Percentiles rank a stretch among this genome's conserved stretches.
Conservation (phyloP, 1,140 invertebrate genomes). For the Papilio polyxenes region DNA sequence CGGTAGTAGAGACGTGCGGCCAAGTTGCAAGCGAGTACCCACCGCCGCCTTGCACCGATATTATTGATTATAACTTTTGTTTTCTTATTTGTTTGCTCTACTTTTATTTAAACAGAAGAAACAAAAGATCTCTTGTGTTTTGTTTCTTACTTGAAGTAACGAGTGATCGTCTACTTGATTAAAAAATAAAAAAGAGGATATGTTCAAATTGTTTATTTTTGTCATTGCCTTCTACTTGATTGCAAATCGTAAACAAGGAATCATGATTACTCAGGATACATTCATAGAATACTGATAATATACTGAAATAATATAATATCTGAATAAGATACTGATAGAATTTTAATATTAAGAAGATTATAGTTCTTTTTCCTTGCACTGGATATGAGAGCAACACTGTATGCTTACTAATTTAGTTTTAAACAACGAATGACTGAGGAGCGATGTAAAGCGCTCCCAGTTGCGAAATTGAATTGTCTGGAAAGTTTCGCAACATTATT, state of each 20-base stretch:
- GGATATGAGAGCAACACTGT: not conserved
- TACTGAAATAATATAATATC: no score
- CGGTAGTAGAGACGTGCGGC: not conserved
- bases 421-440: slow-evolving; percentile 1
- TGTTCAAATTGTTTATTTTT: no score
- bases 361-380: not conserved
- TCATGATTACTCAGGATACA: not conserved
- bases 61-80: slow-evolving; percentile 26
- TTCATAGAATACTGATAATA: no score
- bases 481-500: slow-evolving; percentile 30
- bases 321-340: no score
- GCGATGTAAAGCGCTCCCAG: slow-evolving; percentile 2
- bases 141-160: no score
- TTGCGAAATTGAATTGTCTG: slow-evolving; percentile 33
- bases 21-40: slow-evolving; percentile 20
- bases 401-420: slow-evolving; percentile 25
- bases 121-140: not conserved
- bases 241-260: not conserved
- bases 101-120: not conserved
- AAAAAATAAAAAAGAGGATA: no score
- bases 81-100: slow-evolving; percentile 3
- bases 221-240: not conserved
- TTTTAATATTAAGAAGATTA: not conserved
- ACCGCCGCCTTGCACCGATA: slow-evolving; percentile 24
- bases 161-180: no score